These are phyloP conservation scores for Neosilurus mollespiculum DNA, from an alignment of 2,797 vertebrate genomes.

Conservation along the genomic window DNA sequence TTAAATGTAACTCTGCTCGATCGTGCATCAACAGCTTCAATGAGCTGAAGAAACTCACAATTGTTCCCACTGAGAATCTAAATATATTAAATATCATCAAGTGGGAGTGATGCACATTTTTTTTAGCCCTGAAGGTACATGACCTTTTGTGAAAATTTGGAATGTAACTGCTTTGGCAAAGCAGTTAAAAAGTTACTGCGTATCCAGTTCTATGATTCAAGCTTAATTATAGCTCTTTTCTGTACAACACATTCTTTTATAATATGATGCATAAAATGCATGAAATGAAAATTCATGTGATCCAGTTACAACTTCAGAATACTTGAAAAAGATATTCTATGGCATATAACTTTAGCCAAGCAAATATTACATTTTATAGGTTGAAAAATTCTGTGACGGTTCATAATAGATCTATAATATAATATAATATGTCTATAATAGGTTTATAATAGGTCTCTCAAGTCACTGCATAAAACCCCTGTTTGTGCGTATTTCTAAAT, in stretches of 20 bases:
- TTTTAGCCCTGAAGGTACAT: neutral
- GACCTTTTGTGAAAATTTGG: constrained; percentile 4
- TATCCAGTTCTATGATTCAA: neutral
- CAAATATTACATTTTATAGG: neutral
- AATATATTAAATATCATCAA: constrained; percentile 25
- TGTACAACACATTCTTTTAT: neutral
- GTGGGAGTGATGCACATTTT: constrained; percentile 13
- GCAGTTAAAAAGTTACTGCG: neutral
- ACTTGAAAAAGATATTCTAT: neutral
- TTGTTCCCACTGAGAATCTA: neutral
- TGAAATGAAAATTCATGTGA: neutral
- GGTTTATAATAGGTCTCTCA: neutral
- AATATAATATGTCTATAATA: too few species aligned
- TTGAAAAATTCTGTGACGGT: too few species aligned
- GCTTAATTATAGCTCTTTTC: neutral
- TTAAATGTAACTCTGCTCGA: constrained; percentile 1
- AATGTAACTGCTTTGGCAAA: neutral
- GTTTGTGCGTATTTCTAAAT: neutral
- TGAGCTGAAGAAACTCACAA: neutral
- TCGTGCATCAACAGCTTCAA: neutral
- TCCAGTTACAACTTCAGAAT: neutral
- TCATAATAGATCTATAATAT: neutral
- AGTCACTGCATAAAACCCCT: neutral
- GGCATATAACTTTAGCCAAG: neutral
- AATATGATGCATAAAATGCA: neutral